phyloP scores from a whole-genome alignment of 2,113 vertebrate genomes.

The Cololabis saira region DNA sequence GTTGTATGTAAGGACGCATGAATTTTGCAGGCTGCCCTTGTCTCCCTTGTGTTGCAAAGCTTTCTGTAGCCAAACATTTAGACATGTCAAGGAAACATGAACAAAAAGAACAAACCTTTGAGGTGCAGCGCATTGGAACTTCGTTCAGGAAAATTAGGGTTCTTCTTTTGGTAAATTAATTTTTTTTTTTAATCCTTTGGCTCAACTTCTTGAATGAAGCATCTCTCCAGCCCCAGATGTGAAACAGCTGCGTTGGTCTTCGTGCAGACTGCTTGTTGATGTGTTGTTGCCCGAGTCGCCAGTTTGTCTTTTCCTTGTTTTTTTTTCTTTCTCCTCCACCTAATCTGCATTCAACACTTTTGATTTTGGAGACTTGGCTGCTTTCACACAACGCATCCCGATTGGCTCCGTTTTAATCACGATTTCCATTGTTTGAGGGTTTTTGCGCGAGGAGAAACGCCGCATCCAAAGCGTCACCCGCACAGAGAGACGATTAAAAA shows the following conservation, averaged over 20 bases:
- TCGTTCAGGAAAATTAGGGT: constrained; percentile 24
- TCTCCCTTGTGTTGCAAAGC: too few species aligned
- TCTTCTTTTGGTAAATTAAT: constrained; percentile 30
- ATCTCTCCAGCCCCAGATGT: constrained; percentile 7
- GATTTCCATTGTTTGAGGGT: constrained; percentile 14
- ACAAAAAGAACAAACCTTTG: constrained; percentile 52
- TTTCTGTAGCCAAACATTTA: too few species aligned
- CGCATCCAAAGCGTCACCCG: constrained; percentile 45
- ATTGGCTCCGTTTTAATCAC: constrained; percentile 42
- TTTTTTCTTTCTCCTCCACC: constrained; percentile 22
- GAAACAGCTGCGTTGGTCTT: constrained; percentile 30
- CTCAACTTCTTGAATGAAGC: constrained; percentile 42
- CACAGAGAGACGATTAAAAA: too few species aligned
- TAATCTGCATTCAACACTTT: constrained; percentile 31
- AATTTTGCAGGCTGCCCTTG: too few species aligned
- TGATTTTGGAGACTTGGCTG: constrained; percentile 29
- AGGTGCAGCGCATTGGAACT: constrained; percentile 49
- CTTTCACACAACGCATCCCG: constrained; percentile 38
- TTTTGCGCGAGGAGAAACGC: constrained; percentile 7
- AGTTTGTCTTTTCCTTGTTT: constrained; percentile 23
- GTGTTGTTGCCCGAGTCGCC: constrained; percentile 7
- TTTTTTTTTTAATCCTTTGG: constrained; percentile 4
- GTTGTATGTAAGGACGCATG: too few species aligned
- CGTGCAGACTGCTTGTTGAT: constrained; percentile 14
- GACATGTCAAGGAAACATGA: background rate